Evolutionary conservation across 2,888 invertebrate genomes (phyloP).

Genomic region (Arrhopalites spinosus): DNA sequence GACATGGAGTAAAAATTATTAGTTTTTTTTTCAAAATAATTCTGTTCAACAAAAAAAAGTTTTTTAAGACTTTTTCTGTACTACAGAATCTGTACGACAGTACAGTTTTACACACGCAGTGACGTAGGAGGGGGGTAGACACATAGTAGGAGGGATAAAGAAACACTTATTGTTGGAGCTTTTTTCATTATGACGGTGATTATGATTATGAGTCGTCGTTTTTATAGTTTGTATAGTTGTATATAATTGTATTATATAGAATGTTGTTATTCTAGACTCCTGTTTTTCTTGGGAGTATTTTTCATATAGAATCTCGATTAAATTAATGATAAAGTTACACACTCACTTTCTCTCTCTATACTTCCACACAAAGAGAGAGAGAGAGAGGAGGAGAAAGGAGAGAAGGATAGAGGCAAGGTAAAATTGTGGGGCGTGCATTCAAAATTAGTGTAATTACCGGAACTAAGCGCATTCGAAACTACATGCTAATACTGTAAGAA

Average conservation of each 20-base stretch:
- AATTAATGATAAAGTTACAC: constrained; percentile 13
- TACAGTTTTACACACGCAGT: not conserved
- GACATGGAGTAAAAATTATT: too few relatives aligned
- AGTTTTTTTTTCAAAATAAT: too few relatives aligned
- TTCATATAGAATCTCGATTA: constrained; percentile 15
- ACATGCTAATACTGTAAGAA: constrained; percentile 9
- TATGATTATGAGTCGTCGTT: not conserved
- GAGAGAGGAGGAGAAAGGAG: not conserved
- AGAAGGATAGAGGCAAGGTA: not conserved
- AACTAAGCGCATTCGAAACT: constrained; percentile 23
- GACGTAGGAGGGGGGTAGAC: too few relatives aligned
- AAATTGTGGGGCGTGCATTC: constrained; percentile 7
- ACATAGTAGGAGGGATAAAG: not conserved
- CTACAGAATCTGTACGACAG: too few relatives aligned
- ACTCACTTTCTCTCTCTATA: not conserved
- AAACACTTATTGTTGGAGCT: not conserved
- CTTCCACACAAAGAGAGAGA: not conserved
- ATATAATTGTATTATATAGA: not conserved
- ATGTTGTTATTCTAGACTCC: too few relatives aligned
- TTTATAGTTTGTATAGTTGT: not conserved
- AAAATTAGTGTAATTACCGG: constrained; percentile 34
- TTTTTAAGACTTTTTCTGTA: too few relatives aligned
- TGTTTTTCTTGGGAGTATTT: not conserved
- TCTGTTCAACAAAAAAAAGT: too few relatives aligned
- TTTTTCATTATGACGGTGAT: too few relatives aligned